A percentile compares a stretch with the other conserved stretches of the same genome.
These are phyloP conservation scores for Cyanoliseus patagonus DNA, from an alignment of 2,113 vertebrate species.

Conservation along the genomic window DNA sequence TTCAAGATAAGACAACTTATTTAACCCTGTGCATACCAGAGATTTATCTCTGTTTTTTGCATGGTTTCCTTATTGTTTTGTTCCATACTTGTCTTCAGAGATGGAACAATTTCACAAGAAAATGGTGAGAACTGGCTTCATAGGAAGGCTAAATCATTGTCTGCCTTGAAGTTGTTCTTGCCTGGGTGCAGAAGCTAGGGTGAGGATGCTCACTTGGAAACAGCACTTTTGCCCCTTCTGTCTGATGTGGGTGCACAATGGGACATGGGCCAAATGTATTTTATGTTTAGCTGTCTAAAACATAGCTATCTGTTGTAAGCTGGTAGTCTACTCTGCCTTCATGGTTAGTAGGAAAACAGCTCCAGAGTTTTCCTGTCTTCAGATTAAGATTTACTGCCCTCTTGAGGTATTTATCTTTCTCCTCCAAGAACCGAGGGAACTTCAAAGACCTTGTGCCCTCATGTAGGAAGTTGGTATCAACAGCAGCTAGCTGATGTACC, in stretches of 20 bases:
- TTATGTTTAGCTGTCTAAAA: not conserved
- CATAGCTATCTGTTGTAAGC: not conserved
- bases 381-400: slow-evolving; percentile 51
- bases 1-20: not conserved
- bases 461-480: not conserved
- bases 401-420: slow-evolving; percentile 36
- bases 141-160: not conserved
- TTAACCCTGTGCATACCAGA: not conserved
- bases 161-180: not conserved
- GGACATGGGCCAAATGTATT: not conserved
- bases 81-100: not conserved
- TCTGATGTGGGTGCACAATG: not conserved
- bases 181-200: not conserved
- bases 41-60: not conserved
- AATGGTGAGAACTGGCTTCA: not conserved
- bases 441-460: not conserved
- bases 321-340: not conserved
- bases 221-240: not conserved
- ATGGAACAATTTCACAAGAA: not conserved
- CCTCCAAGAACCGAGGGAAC: not conserved
- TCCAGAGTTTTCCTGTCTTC: slow-evolving; percentile 32
- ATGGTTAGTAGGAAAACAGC: not conserved
- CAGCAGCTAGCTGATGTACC: not conserved
- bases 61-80: not conserved
- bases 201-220: not conserved